phyloP scores from a whole-genome alignment of 2,113 vertebrate genomes.

The Oncorhynchus masou region DNA sequence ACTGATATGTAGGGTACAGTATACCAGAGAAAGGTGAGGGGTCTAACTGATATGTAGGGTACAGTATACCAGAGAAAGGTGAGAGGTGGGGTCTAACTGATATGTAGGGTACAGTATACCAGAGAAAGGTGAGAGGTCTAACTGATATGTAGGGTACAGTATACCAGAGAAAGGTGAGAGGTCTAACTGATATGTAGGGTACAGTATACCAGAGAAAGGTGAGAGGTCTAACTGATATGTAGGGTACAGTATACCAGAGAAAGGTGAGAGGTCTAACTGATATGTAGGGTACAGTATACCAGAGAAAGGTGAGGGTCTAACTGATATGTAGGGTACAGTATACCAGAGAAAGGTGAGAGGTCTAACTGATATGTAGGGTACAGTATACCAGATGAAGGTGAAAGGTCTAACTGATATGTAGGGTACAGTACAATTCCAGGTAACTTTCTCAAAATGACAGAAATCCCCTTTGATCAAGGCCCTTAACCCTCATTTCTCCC shows the following conservation, averaged over 20 bases:
- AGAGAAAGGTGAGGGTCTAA: conserved; percentile 43
- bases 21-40: conserved; percentile 70
- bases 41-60: too few species aligned
- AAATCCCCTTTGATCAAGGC: too few species aligned
- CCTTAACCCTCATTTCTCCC: too few species aligned
- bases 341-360: conserved; percentile 71
- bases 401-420: background rate
- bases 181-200: too few species aligned
- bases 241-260: conserved; percentile 76
- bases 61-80: too few species aligned
- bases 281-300: conserved; percentile 71
- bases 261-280: background rate
- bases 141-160: conserved; percentile 45
- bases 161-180: conserved; percentile 71
- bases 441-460: too few species aligned
- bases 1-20: too few species aligned
- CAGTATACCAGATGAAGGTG: conserved; percentile 77
- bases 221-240: background rate
- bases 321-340: conserved; percentile 49
- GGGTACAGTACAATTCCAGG: too few species aligned
- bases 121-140: conserved; percentile 43
- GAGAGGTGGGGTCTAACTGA: too few species aligned
- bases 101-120: conserved; percentile 72
- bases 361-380: too few species aligned
- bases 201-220: conserved; percentile 77